Conservation (phyloP, 2,113 vertebrate genomes). For the Panthera tigris region DNA sequence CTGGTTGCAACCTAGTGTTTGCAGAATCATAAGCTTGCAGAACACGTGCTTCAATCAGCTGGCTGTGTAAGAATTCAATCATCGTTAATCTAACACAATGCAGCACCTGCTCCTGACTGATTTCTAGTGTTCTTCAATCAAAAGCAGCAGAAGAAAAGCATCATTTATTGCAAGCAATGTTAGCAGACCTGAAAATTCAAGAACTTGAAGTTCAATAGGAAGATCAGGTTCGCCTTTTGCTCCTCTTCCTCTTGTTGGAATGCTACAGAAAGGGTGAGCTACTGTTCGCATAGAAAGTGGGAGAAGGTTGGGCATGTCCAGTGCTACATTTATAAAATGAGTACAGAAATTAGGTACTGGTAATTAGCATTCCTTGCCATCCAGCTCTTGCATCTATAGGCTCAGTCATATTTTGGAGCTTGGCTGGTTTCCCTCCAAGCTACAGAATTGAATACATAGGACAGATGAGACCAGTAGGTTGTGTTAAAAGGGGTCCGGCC, state of each 20-base stretch:
- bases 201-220: conserved; percentile 63
- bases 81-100: conserved; percentile 85
- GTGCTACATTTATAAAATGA: conserved; percentile 25
- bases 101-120: conserved; percentile 84
- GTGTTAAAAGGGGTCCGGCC: not conserved
- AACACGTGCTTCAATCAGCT: conserved; percentile 82
- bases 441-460: not conserved
- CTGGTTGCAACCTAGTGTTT: not conserved
- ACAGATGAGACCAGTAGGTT: not conserved
- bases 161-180: conserved; percentile 60
- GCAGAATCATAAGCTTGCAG: conserved; percentile 75
- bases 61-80: conserved; percentile 83
- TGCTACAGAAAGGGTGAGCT: not conserved
- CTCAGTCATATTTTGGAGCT: not conserved
- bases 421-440: not conserved
- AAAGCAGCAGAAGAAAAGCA: conserved; percentile 73
- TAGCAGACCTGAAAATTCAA: conserved; percentile 75
- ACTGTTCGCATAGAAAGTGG: not conserved
- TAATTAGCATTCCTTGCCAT: conserved; percentile 46
- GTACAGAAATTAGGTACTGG: not conserved
- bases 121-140: conserved; percentile 89
- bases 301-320: not conserved
- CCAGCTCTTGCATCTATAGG: not conserved
- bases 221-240: conserved; percentile 15
- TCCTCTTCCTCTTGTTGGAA: not conserved